Conservation (phyloP, 1,140 invertebrate species). For the Heliconius congener region DNA sequence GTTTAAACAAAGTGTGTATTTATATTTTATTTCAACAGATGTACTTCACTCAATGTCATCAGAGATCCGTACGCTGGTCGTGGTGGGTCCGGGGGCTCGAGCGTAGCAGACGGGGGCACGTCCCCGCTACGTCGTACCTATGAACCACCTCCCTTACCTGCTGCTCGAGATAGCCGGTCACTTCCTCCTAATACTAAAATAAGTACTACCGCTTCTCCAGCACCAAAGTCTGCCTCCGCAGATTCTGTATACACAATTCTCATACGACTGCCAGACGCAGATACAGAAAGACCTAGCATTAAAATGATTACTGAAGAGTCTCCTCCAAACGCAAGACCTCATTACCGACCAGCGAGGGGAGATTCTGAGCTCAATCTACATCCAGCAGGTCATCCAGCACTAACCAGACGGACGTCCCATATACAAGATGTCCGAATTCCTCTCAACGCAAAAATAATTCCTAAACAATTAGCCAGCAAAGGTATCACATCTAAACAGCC, state of each 20-base stretch:
- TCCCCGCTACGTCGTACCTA: conserved; percentile 70
- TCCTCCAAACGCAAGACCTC: conserved; percentile 67
- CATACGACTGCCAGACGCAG: conserved; percentile 88
- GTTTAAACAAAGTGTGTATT: not conserved
- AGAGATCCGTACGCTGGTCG: conserved; percentile 84
- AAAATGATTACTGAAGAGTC: conserved; percentile 92
- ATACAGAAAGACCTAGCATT: conserved; percentile 85
- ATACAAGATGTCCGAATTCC: conserved; percentile 91
- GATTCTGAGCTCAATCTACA: conserved; percentile 78
- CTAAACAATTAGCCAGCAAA: conserved; percentile 87
- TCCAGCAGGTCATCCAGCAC: conserved; percentile 74
- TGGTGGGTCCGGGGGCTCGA: conserved; percentile 65
- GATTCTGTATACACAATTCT: conserved; percentile 95
- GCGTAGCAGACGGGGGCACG: conserved; percentile 65
- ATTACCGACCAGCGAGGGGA: conserved; percentile 71
- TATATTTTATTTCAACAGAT: conserved; percentile 69
- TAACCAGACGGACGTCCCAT: conserved; percentile 87
- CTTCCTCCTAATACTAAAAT: conserved; percentile 78
- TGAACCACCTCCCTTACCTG: conserved; percentile 58
- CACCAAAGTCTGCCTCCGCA: conserved; percentile 85
- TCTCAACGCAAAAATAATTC: conserved; percentile 92
- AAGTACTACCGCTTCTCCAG: conserved; percentile 70
- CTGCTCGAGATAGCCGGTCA: conserved; percentile 80
- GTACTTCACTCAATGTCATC: conserved; percentile 92
- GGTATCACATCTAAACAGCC: conserved; percentile 82